Conservation (phyloP, 2,888 invertebrate genomes). For the Caradrina clavipalpis region DNA sequence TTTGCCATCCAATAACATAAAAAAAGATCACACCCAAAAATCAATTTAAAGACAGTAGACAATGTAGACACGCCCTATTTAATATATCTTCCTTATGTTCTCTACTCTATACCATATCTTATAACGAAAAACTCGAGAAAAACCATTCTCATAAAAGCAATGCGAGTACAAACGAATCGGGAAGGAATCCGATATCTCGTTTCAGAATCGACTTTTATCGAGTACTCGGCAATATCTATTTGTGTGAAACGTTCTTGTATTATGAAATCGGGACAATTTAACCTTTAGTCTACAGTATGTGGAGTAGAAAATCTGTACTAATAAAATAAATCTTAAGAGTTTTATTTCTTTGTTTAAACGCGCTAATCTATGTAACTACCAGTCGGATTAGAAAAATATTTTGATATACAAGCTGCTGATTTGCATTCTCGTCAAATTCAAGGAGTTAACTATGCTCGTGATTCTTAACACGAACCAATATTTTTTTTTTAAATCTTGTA, state of each 20-base stretch:
- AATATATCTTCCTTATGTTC: slow-evolving; percentile 33
- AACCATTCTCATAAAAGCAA: slow-evolving; percentile 23
- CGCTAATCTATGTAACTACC: too few relatives aligned
- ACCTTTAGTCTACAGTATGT: slow-evolving; percentile 32
- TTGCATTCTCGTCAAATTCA: too few relatives aligned
- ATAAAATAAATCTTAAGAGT: too few relatives aligned
- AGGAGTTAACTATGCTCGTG: too few relatives aligned
- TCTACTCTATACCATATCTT: slow-evolving; percentile 10
- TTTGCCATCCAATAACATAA: too few relatives aligned
- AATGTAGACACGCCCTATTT: slow-evolving; percentile 23
- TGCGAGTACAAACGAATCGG: slow-evolving; percentile 39
- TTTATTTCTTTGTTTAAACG: too few relatives aligned
- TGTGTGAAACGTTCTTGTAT: slow-evolving; percentile 57
- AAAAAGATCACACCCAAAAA: slow-evolving; percentile 8
- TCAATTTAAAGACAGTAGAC: slow-evolving; percentile 3
- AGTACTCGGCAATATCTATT: slow-evolving; percentile 49
- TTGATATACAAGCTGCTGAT: too few relatives aligned
- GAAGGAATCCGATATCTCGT: slow-evolving; percentile 46
- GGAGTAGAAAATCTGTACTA: slow-evolving; percentile 49
- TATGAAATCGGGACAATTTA: slow-evolving; percentile 53
- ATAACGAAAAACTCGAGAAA: slow-evolving; percentile 13
- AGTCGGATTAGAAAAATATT: too few relatives aligned
- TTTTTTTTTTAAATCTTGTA: too few relatives aligned
- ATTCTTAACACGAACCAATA: too few relatives aligned
- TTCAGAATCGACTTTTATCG: slow-evolving; percentile 48